Base-by-base conservation (phyloP, 2,888 invertebrate genomes). In the Philereme vetulata region DNA sequence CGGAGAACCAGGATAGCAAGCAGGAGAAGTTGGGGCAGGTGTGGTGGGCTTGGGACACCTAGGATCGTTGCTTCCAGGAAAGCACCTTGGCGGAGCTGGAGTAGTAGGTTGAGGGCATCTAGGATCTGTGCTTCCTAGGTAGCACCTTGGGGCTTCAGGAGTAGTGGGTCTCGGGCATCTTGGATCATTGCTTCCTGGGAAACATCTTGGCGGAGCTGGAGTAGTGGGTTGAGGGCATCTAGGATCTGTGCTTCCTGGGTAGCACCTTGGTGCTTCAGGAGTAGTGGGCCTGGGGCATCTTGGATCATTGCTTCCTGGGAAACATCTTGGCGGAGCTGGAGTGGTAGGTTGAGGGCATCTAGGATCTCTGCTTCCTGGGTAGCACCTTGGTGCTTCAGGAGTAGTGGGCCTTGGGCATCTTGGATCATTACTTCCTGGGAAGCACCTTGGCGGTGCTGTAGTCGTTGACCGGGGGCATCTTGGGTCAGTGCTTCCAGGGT, bases 1-100 rank as follows among this genome's bases (percentile, higher is more conserved):
- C 4, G 70, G 71, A 3, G 80, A 80, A 47, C 62, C 64, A 5
- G 68, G 64, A 40, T 42, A 60, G 10, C 64, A 70, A 5, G 21
- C 62, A 5, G 60, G 64, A 3, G 61, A 66, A 5, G 61, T 51
- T 0, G 66, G 65, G 1, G 65, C 49, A 5, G 65, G 58, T 8
- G 68, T 63, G 1, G 69, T 67, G 0, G 71, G 70, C 34, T 62
- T 45, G 4, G 79, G 76, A 58, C 85, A 86, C n/a, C 77, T 52
- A 5, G 81, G 77, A 51, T 85, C 84, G 0, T 66, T 71, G 4
- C 72, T 76, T 51, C 84, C 84, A 0, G 84, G 84, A 49, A 72
- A 82, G 40, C 83, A 85, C 0, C 61, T 69, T 7, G 72, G 76
- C 4, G 71, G 68, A 4, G 70, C 62, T 3, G 69, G 67, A 0